Conservation (phyloP, 2,888 invertebrate species). For the Mamestra brassicae region DNA sequence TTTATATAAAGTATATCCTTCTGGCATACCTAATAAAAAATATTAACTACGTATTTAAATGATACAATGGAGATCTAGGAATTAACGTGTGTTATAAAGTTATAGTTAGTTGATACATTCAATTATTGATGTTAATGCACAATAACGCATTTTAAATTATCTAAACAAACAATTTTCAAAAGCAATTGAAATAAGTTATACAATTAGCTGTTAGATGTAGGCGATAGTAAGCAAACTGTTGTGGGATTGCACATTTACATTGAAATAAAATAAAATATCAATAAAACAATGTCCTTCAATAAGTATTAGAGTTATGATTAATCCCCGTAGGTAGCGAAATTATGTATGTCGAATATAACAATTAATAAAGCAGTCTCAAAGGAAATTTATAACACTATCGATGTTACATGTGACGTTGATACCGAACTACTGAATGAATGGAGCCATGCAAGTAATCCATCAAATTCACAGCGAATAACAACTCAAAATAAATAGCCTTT, state of each 20-base stretch:
- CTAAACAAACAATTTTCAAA: conserved; percentile 21
- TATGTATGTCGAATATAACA: conserved; percentile 10
- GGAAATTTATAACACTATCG: conserved; percentile 36
- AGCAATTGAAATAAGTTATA: conserved; percentile 2
- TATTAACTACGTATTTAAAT: conserved; percentile 37
- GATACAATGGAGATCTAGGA: conserved; percentile 33
- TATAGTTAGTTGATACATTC: conserved; percentile 16
- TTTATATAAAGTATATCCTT: conserved; percentile 25
- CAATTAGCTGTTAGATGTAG: conserved; percentile 17
- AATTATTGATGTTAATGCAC: neutral
- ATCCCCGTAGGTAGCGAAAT: conserved; percentile 26
- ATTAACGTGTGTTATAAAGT: conserved; percentile 19
- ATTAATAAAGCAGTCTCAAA: conserved; percentile 47
- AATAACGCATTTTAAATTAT: conserved; percentile 1
- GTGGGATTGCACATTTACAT: conserved; percentile 1
- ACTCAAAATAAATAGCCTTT: conserved; percentile 60
- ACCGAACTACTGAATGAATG: conserved; percentile 56
- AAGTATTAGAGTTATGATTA: conserved; percentile 6
- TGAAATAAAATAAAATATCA: neutral
- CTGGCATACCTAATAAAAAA: conserved; percentile 29
- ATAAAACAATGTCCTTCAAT: conserved; percentile 17
- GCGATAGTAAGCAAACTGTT: conserved; percentile 7
- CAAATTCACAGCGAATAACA: conserved; percentile 63
- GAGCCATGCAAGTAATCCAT: conserved; percentile 57
- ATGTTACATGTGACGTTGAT: conserved; percentile 46